Conservation (phyloP, 1,140 invertebrate species). For the Stegodyphus mimosarum region DNA sequence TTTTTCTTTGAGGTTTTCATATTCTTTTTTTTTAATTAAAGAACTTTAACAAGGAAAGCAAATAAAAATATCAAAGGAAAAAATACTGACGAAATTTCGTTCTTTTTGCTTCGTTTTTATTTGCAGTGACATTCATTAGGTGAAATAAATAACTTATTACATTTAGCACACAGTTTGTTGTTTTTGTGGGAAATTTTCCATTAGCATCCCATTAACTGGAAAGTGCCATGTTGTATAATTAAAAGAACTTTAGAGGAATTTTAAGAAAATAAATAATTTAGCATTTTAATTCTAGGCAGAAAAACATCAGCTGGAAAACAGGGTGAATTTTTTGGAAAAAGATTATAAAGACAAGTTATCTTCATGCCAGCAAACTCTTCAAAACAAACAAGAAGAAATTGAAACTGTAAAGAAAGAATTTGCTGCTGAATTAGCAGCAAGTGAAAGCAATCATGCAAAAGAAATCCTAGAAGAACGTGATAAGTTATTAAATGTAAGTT, state of each 20-base stretch:
- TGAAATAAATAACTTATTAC: too few relatives aligned
- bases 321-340: constrained; percentile 73
- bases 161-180: too few relatives aligned
- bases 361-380: constrained; percentile 69
- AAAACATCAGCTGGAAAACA: constrained; percentile 69
- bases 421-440: constrained; percentile 68
- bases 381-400: constrained; percentile 69
- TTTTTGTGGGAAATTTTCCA: too few relatives aligned
- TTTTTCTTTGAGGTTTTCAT: too few relatives aligned
- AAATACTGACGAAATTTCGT: too few relatives aligned
- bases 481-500: constrained; percentile 67
- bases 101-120: too few relatives aligned
- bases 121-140: too few relatives aligned
- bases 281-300: constrained; percentile 64
- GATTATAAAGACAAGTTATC: constrained; percentile 71
- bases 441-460: constrained; percentile 67
- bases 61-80: too few relatives aligned
- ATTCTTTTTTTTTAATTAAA: too few relatives aligned
- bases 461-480: constrained; percentile 70
- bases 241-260: not conserved
- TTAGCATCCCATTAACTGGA: too few relatives aligned
- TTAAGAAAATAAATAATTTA: not conserved
- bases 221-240: too few relatives aligned
- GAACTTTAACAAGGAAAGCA: too few relatives aligned
- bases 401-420: constrained; percentile 69